These are phyloP conservation scores for Palythoa grandis DNA, from an alignment of 92 coral and sea anemone genomes.

Conservation along the genomic window DNA sequence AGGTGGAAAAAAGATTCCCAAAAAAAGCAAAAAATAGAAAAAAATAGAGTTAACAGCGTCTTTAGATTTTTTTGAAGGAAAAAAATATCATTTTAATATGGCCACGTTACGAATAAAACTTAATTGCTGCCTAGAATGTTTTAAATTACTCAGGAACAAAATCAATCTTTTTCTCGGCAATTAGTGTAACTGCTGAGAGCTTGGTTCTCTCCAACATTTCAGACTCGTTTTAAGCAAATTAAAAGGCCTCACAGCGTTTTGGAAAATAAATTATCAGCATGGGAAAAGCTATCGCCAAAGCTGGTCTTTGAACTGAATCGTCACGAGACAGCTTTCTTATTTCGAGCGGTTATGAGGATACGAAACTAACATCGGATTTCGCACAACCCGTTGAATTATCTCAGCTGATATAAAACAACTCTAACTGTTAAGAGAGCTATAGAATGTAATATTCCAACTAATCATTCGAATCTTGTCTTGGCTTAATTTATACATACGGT, in stretches of 20 bases:
- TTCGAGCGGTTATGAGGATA: too few species aligned
- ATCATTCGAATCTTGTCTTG: not conserved
- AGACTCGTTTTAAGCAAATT: not conserved
- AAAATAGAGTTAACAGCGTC: not conserved
- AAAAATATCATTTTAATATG: too few species aligned
- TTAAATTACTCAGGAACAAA: not conserved
- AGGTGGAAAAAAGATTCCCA: not conserved
- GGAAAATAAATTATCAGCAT: not conserved
- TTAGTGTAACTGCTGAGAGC: not conserved
- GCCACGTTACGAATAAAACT: too few species aligned
- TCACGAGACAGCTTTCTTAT: not conserved
- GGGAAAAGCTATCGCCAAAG: not conserved
- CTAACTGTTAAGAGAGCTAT: not conserved
- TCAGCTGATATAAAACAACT: not conserved
- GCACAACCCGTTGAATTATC: not conserved
- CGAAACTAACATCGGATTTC: too few species aligned
- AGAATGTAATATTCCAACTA: not conserved
- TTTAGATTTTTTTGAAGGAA: not conserved
- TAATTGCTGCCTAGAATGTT: too few species aligned
- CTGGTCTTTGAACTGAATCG: not conserved
- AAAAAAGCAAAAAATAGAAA: not conserved
- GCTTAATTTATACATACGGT: not conserved
- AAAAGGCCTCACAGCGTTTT: not conserved
- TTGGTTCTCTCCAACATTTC: not conserved
- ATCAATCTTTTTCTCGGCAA: not conserved